phyloP scores from a whole-genome alignment of 2,113 vertebrate genomes.

The human (Homo sapiens) region DNA sequence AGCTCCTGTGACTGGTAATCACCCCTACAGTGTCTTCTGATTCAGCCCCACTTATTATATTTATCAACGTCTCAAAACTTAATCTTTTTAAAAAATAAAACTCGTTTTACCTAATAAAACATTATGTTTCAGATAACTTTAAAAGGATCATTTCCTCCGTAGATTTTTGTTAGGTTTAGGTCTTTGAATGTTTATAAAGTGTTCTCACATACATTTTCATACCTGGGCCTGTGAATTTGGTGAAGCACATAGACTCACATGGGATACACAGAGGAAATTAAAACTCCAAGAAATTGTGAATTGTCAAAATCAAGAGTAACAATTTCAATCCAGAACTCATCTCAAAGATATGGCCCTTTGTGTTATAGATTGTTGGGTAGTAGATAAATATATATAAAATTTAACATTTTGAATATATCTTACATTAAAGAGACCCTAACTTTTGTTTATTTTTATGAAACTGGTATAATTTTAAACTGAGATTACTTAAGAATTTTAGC shows the following conservation, averaged over 20 bases:
- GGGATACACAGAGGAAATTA: background rate
- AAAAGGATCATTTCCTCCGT: background rate
- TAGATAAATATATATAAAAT: background rate
- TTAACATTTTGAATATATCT: background rate
- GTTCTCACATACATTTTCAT: background rate
- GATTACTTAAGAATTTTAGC: background rate
- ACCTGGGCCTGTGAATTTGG: background rate
- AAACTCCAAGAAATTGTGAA: background rate
- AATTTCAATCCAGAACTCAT: background rate
- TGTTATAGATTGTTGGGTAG: background rate
- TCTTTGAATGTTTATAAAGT: background rate
- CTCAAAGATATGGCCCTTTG: background rate
- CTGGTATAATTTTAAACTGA: background rate
- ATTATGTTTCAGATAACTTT: background rate
- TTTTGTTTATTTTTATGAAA: background rate
- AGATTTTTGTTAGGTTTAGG: background rate
- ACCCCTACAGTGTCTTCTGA: background rate
- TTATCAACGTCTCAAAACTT: background rate
- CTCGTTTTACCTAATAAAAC: background rate
- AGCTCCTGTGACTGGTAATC: no score
- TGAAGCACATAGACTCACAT: background rate
- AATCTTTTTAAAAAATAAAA: background rate
- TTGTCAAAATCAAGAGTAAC: background rate
- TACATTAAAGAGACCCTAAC: background rate
- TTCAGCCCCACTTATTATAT: accelerated